Evolutionary conservation across 2,888 invertebrate species (phyloP), one percentile per base, ranked within the genome.

Genomic region (Lasioglossum villosulum): DNA sequence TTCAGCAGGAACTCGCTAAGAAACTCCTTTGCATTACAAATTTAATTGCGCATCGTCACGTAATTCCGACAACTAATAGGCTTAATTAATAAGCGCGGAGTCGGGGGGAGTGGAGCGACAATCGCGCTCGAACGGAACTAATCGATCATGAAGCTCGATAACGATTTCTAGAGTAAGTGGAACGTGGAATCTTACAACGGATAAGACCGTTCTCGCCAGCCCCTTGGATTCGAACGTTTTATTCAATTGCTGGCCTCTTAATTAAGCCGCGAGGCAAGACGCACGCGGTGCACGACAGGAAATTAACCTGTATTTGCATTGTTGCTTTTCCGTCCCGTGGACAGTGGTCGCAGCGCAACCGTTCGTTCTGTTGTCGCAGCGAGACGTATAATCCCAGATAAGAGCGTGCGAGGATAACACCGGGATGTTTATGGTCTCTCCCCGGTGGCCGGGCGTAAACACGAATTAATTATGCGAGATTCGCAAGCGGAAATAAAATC

Each of bases 401-500:
- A 72, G 68, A 56, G 34, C 34, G 37, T 23, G 23, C n/a, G 52
- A 48, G 56, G 56, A 56, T 39, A 76, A 77, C 84, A 75, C 68
- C 30, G 52, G 27, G 56, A 59, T 59, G 73, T 78, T 82, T 82
- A 72, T 45, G 72, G 77, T 37, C 27, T 37, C 52, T 63, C 37
- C 27, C 48, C 48, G 77, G 68, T 37, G 68, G 34, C 19, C 34
- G 52, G 71, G 14, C 45, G 71, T 82, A 77, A 79, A 72, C 63
- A 14, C 27, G 78, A 86, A 86, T 86, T 86, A 86, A 86, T 86
- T 86, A 86, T 78, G 70, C 74, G 82, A 74, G 73, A 86, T 86
- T 86, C 79, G 78, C 86, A 74, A 82, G 63, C 86, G 82, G 86
- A 86, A 86, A 86, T 74, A 75, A 85, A 82, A 85, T 85, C 78